Conservation (phyloP, 1,140 invertebrate genomes). For the Leptinotarsa defecta region DNA sequence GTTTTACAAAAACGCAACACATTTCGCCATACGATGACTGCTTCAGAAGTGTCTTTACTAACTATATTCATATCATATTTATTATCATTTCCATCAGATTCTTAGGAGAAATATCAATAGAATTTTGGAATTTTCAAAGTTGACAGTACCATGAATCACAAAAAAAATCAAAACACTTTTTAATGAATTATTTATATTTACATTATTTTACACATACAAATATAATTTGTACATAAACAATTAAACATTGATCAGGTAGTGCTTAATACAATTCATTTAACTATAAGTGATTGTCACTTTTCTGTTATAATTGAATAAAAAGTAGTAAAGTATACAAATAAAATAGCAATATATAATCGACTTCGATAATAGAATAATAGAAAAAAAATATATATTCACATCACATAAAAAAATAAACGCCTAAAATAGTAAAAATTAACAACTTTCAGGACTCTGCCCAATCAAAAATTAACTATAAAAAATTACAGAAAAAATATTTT, state of each 20-base stretch:
- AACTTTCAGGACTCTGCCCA: constrained; percentile 28
- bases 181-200: constrained; percentile 19
- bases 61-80: too few species aligned
- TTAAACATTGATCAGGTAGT: constrained; percentile 39
- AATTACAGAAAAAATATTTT: constrained; percentile 23
- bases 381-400: constrained; percentile 30
- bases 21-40: too few species aligned
- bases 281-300: constrained; percentile 41
- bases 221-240: constrained; percentile 39
- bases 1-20: too few species aligned
- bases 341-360: constrained; percentile 37
- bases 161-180: background rate
- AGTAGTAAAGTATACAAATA: background rate
- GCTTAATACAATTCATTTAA: constrained; percentile 40
- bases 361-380: constrained; percentile 29
- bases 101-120: too few species aligned
- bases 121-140: too few species aligned
- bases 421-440: constrained; percentile 29
- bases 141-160: too few species aligned
- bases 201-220: constrained; percentile 39
- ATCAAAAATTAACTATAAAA: constrained; percentile 26
- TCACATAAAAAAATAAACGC: constrained; percentile 28
- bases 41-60: too few species aligned
- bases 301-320: constrained; percentile 29
- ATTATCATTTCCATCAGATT: too few species aligned